Evolutionary conservation across 2,888 invertebrate genomes (phyloP).

Genomic region (Heliconius charithonia): DNA sequence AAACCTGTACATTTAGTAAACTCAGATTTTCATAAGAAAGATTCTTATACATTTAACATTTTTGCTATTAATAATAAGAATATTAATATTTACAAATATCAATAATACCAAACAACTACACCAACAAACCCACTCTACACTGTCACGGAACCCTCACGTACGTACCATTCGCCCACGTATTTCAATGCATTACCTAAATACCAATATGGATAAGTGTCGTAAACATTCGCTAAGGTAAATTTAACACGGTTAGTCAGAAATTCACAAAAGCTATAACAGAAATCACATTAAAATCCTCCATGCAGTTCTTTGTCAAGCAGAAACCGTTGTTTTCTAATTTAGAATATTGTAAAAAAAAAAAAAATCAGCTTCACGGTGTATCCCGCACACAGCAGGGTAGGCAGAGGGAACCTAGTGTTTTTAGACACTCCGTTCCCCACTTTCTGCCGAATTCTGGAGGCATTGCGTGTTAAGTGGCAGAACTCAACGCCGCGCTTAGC

Average conservation of each 20-base stretch:
- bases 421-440: too few species aligned
- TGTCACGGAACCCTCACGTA: slow-evolving; percentile 37
- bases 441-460: too few species aligned
- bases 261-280: slow-evolving; percentile 52
- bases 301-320: slow-evolving; percentile 51
- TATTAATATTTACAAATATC: neutral
- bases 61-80: neutral
- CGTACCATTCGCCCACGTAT: slow-evolving; percentile 43
- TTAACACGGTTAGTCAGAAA: slow-evolving; percentile 48
- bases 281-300: slow-evolving; percentile 59
- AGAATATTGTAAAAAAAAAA: too few species aligned
- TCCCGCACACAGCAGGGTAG: too few species aligned
- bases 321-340: slow-evolving; percentile 5
- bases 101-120: slow-evolving; percentile 2
- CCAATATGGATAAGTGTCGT: slow-evolving; percentile 50
- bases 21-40: neutral
- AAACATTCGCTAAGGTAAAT: slow-evolving; percentile 48
- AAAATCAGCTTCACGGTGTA: too few species aligned
- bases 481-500: too few species aligned
- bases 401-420: too few species aligned
- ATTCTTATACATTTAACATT: neutral
- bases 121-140: neutral
- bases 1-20: too few species aligned
- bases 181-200: slow-evolving; percentile 48
- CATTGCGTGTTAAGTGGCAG: too few species aligned